phyloP scores from a whole-genome alignment of 2,888 invertebrate species.

The Ennomos quercinarius region DNA sequence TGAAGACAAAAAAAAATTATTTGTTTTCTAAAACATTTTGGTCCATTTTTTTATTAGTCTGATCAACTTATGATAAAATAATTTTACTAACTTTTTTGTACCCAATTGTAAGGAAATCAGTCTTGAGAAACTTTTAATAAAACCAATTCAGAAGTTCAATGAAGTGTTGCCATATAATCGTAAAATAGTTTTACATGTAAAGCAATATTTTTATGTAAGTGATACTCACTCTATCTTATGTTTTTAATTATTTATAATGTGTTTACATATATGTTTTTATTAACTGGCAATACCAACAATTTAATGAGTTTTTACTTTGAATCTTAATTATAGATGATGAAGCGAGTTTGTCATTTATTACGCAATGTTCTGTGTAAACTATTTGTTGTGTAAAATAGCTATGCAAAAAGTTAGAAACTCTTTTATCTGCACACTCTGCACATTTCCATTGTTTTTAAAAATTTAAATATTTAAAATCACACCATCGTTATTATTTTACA shows the following conservation, averaged over 20 bases:
- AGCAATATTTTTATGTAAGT: conserved; percentile 13
- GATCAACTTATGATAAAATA: too few species aligned
- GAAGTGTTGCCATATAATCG: conserved; percentile 22
- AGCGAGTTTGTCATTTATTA: too few species aligned
- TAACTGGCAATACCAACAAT: background rate
- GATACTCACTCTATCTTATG: conserved; percentile 19
- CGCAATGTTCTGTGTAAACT: too few species aligned
- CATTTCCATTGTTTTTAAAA: too few species aligned
- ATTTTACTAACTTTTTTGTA: background rate
- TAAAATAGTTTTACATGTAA: conserved; percentile 23
- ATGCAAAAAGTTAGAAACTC: too few species aligned
- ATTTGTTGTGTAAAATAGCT: too few species aligned
- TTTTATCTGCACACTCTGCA: too few species aligned
- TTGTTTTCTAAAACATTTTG: too few species aligned
- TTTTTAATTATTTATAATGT: conserved; percentile 14
- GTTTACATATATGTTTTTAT: background rate
- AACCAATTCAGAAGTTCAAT: conserved; percentile 8
- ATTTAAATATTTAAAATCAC: too few species aligned
- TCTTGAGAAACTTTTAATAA: background rate
- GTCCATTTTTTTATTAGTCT: too few species aligned
- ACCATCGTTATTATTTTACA: background rate
- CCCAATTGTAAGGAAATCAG: background rate
- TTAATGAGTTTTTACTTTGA: background rate
- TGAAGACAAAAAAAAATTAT: too few species aligned
- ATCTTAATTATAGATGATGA: too few species aligned